These are phyloP conservation scores for Ia io DNA, from an alignment of 2,113 vertebrate genomes.

Conservation along the genomic window DNA sequence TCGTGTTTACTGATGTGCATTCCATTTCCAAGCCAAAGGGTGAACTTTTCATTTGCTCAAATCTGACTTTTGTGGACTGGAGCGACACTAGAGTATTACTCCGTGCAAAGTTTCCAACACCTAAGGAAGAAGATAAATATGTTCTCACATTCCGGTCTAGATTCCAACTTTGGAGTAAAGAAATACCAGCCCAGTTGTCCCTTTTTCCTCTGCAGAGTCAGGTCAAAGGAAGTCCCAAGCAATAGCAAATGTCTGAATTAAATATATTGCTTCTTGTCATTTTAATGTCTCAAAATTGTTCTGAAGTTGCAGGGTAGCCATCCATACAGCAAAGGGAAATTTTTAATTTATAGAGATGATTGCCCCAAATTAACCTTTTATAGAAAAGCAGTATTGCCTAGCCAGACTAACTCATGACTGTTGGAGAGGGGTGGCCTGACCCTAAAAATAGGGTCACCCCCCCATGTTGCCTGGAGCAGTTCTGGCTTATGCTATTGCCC, in stretches of 20 bases:
- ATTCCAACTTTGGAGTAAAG: background rate
- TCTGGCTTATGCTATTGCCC: background rate
- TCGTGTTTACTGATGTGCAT: background rate
- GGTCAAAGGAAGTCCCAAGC: background rate
- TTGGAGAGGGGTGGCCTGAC: background rate
- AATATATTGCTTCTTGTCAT: background rate
- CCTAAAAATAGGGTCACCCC: constrained; percentile 14
- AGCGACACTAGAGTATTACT: background rate
- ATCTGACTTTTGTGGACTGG: background rate
- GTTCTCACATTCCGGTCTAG: background rate
- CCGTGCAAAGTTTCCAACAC: background rate
- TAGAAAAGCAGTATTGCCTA: background rate
- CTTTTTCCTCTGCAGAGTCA: background rate
- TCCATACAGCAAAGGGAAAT: background rate
- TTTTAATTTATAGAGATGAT: constrained; percentile 2
- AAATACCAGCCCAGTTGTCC: background rate
- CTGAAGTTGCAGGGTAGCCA: background rate
- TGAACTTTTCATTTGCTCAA: background rate
- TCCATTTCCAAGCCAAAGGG: background rate
- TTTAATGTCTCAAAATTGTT: background rate
- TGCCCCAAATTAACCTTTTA: constrained; percentile 21
- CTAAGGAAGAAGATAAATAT: background rate
- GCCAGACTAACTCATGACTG: background rate
- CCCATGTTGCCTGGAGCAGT: background rate
- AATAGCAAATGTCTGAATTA: background rate